Conservation (phyloP, 92 coral and sea anemone genomes). For the Bergia puertoricense region DNA sequence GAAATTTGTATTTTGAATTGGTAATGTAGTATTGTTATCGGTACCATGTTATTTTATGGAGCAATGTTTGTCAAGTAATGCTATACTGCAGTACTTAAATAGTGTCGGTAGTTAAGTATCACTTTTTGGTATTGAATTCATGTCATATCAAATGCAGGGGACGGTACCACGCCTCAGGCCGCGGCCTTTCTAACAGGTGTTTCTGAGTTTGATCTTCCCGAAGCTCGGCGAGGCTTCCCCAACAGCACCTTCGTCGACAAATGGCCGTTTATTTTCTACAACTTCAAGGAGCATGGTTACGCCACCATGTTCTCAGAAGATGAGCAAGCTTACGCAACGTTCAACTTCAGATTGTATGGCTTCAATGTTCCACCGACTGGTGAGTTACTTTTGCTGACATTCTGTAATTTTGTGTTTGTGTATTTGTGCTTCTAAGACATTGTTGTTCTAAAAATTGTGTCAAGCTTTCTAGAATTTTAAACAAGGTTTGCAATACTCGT, state of each 20-base stretch:
- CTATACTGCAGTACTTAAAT: too few relatives aligned
- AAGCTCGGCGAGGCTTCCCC: conserved; percentile 56
- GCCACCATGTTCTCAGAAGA: conserved; percentile 60
- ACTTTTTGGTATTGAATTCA: background rate
- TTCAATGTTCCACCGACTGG: conserved; percentile 52
- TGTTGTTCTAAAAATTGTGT: too few relatives aligned
- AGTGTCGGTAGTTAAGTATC: too few relatives aligned
- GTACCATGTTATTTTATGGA: too few relatives aligned
- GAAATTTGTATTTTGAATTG: too few relatives aligned
- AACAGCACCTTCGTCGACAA: conserved; percentile 50
- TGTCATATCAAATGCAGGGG: conserved; percentile 25
- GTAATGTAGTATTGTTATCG: too few relatives aligned
- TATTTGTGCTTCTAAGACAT: too few relatives aligned
- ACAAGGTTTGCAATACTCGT: too few relatives aligned
- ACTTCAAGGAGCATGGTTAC: conserved; percentile 52
- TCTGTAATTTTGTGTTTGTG: too few relatives aligned
- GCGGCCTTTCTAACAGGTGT: conserved; percentile 56
- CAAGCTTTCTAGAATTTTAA: too few relatives aligned
- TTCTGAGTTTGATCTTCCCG: conserved; percentile 50
- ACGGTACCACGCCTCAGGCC: conserved; percentile 58
- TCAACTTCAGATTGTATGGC: conserved; percentile 51
- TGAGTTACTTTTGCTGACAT: background rate
- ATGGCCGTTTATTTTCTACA: conserved; percentile 62
- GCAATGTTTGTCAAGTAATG: too few relatives aligned
- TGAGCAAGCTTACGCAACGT: conserved; percentile 40